Percentiles rank a stretch among this genome's conserved stretches.
phyloP scores from a whole-genome alignment of 2,113 vertebrate species.

The Callopanchax toddi region DNA sequence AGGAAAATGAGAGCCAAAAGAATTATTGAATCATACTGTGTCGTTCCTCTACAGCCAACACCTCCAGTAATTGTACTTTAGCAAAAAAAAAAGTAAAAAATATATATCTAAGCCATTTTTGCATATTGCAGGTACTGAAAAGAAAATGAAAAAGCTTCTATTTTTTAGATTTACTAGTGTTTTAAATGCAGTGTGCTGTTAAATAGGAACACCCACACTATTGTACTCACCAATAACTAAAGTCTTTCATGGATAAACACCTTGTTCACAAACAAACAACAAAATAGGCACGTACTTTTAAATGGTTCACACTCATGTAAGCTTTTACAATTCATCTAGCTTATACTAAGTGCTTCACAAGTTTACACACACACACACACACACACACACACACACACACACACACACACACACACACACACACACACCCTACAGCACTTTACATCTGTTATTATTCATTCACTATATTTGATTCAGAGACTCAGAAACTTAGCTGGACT shows the following conservation, averaged over 20 bases:
- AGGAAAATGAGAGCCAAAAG: constrained; percentile 14
- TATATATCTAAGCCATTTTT: constrained; percentile 20
- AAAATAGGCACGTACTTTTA: not conserved
- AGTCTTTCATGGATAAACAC: not conserved
- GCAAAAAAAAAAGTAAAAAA: no score
- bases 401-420: no score
- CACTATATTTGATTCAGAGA: no score
- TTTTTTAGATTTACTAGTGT: not conserved
- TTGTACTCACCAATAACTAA: no score
- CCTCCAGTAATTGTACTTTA: constrained; percentile 1
- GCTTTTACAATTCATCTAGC: not conserved
- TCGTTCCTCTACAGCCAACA: not conserved
- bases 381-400: no score
- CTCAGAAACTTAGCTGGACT: no score
- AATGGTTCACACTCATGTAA: not conserved
- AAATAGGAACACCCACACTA: not conserved
- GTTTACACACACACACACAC: not conserved
- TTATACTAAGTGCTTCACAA: not conserved
- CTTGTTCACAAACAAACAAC: not conserved
- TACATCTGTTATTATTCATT: no score
- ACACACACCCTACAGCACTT: no score
- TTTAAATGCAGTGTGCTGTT: not conserved
- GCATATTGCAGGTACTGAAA: not conserved
- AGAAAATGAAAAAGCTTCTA: not conserved
- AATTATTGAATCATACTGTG: not conserved